A percentile compares a stretch with the other conserved stretches of the same genome.
phyloP scores from a whole-genome alignment of 2,888 invertebrate genomes.

The Luffia ferchaultella region DNA sequence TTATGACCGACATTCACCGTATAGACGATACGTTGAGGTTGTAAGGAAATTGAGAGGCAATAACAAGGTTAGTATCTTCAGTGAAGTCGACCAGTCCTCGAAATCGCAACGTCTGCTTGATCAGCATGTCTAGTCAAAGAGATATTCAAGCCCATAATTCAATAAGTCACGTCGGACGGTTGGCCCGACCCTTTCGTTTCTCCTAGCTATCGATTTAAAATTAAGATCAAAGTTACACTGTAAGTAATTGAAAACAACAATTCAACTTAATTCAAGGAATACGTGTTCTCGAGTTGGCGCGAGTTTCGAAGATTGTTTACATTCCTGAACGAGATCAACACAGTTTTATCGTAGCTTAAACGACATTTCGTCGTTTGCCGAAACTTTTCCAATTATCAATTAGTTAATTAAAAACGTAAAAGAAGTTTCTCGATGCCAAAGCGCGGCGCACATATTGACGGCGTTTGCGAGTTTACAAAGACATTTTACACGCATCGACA shows the following conservation, averaged over 20 bases:
- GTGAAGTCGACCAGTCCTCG: neutral
- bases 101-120: neutral
- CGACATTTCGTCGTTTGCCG: slow-evolving; percentile 14
- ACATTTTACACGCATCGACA: slow-evolving; percentile 57
- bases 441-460: neutral
- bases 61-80: neutral
- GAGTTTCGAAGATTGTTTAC: slow-evolving; percentile 4
- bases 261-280: too few relatives aligned
- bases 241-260: neutral
- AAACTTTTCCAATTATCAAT: slow-evolving; percentile 54
- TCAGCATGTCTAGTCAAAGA: too few relatives aligned
- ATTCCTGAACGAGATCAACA: slow-evolving; percentile 10
- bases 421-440: slow-evolving; percentile 12
- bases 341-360: neutral
- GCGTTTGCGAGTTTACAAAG: slow-evolving; percentile 18
- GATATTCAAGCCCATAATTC: neutral
- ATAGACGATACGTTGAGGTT: neutral
- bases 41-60: neutral
- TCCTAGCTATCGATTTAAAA: neutral
- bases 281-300: neutral
- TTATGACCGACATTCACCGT: neutral
- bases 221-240: neutral
- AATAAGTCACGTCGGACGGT: neutral
- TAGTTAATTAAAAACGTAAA: slow-evolving; percentile 45
- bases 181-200: neutral